Conservation (phyloP, 2,888 invertebrate genomes). For the Helicoverpa assulta region DNA sequence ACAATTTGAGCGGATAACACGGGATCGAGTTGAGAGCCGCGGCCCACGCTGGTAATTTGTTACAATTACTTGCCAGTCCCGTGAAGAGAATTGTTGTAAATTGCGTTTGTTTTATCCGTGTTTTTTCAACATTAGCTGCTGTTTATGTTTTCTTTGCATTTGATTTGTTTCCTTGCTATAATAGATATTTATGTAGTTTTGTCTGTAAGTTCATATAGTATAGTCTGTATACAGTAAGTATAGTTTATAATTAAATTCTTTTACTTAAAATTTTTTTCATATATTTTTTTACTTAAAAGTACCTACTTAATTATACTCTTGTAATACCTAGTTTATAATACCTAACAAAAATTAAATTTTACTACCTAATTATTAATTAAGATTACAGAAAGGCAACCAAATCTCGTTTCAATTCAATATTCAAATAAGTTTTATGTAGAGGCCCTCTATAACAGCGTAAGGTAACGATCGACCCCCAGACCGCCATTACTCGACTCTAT, state of each 20-base stretch:
- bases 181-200: too few relatives aligned
- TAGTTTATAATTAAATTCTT: too few relatives aligned
- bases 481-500: constrained; percentile 54
- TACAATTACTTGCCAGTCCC: constrained; percentile 80
- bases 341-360: too few relatives aligned
- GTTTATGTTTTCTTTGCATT: constrained; percentile 12
- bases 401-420: constrained; percentile 51
- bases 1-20: constrained; percentile 82
- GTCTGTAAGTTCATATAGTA: too few relatives aligned
- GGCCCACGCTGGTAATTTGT: constrained; percentile 78
- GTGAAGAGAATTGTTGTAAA: constrained; percentile 61
- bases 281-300: too few relatives aligned
- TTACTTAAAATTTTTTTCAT: too few relatives aligned
- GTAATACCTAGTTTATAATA: too few relatives aligned
- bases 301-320: too few relatives aligned
- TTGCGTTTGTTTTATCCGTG: constrained; percentile 48
- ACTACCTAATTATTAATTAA: too few relatives aligned
- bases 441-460: constrained; percentile 26
- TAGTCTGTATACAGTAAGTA: too few relatives aligned
- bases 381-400: constrained; percentile 13
- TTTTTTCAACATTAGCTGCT: constrained; percentile 37
- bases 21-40: constrained; percentile 73
- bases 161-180: constrained; percentile 5
- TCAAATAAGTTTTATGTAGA: constrained; percentile 27
- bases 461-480: constrained; percentile 41